Conservation (phyloP, 2,888 invertebrate genomes). For the Hofmannophila pseudospretella region DNA sequence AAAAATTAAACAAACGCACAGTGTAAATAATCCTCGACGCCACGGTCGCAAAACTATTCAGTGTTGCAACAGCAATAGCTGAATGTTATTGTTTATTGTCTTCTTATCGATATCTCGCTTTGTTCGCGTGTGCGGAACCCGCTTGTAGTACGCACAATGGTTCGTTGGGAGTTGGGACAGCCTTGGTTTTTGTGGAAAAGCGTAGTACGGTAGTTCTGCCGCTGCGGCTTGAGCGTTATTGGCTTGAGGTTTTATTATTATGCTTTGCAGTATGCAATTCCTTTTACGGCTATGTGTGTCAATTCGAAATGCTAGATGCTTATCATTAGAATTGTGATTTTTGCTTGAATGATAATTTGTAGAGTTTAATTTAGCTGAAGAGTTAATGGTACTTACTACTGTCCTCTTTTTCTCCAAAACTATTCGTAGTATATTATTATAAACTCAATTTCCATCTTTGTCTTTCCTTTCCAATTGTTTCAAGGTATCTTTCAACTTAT, state of each 20-base stretch:
- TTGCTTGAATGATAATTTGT: too few relatives aligned
- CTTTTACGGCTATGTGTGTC: too few relatives aligned
- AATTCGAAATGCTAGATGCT: too few relatives aligned
- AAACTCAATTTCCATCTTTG: too few relatives aligned
- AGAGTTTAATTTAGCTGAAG: too few relatives aligned
- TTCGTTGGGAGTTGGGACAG: constrained; percentile 26
- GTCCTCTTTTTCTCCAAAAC: too few relatives aligned
- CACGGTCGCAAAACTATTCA: constrained; percentile 46
- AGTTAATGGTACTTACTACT: too few relatives aligned
- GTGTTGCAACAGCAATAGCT: constrained; percentile 55
- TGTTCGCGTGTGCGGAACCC: constrained; percentile 47
- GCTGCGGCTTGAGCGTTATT: not conserved
- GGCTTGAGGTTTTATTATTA: constrained; percentile 1
- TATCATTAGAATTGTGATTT: too few relatives aligned
- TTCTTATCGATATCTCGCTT: constrained; percentile 70
- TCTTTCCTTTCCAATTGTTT: too few relatives aligned
- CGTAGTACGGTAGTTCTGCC: constrained; percentile 32
- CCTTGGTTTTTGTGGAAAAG: constrained; percentile 60
- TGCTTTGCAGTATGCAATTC: not conserved
- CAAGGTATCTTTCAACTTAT: too few relatives aligned
- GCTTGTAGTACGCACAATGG: constrained; percentile 50
- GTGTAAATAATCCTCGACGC: constrained; percentile 13
- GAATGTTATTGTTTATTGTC: constrained; percentile 75
- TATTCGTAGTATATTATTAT: too few relatives aligned
- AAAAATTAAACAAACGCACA: not conserved